Base-by-base conservation (phyloP, 2,113 vertebrate genomes). In the Gobius niger region DNA sequence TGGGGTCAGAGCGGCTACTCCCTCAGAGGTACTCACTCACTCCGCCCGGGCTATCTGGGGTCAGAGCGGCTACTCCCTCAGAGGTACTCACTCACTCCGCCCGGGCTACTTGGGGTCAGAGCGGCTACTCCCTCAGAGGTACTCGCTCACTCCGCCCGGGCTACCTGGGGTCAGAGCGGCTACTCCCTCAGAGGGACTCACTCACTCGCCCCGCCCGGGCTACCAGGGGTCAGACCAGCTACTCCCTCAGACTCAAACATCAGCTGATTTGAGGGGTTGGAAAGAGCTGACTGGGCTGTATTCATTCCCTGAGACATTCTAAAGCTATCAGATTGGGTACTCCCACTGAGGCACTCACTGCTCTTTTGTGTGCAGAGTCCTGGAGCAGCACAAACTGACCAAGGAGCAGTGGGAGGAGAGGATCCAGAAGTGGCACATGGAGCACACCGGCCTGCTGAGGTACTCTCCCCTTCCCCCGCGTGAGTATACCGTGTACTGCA, bases 361-460 rank as follows among this genome's bases (percentile, higher is more conserved):
- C 24, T 34, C 24, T 57, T 14, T 1, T 57, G 54, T 57, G 52
- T 81, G 54, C 64, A 99, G 97, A 13, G 97, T 98, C 74, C 90
- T 98, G 86, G 97, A 99, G 84, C 97, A 99, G 72, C 97, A 99
- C 90, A 99, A 98, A 89, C 88, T 99, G 78, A 98, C 96, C 59
- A 99, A 98, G 92, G 97, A 99, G 54, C 97, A 99, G 65, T 98
- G 97, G 96, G 96, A 99, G 91, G 97, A 98, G 89, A 94, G 96
- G 87, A 98, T 98, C 94, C 97, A 99, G 87, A 96, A 94, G 34
- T 98, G 97, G 97, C 97, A 99, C 16, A 95, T 98, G 87, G 97
- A 98, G 51, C 97, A 98, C 76, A 93, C 94, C 65, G 93, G 96
- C 83, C 96, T 99, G 96, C 91, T 98, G 75, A 96, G 96, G 97